phyloP scores from a whole-genome alignment of 2,888 invertebrate genomes.

The Diploptera punctata region DNA sequence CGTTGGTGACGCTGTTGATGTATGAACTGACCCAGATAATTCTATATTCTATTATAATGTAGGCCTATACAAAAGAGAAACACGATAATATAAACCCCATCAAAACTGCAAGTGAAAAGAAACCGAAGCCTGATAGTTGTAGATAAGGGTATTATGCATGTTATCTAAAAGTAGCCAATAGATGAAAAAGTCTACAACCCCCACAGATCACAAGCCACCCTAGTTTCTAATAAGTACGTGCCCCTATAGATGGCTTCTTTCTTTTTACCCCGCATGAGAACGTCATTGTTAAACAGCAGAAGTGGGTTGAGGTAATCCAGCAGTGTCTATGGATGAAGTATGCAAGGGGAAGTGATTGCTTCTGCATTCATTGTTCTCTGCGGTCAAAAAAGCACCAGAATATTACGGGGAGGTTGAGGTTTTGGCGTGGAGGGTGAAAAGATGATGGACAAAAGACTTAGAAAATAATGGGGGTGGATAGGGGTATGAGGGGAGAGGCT shows the following conservation, averaged over 20 bases:
- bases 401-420: background rate
- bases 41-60: too few relatives aligned
- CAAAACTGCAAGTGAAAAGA: background rate
- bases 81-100: background rate
- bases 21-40: too few relatives aligned
- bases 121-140: background rate
- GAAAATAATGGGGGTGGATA: slow-evolving; percentile 22
- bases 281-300: slow-evolving; percentile 11
- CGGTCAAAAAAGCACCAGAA: slow-evolving; percentile 28
- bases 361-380: slow-evolving; percentile 21
- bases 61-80: too few relatives aligned
- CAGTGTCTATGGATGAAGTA: slow-evolving; percentile 25
- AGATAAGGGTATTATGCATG: background rate
- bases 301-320: background rate
- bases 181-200: background rate
- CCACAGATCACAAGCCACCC: slow-evolving; percentile 1
- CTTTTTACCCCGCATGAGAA: slow-evolving; percentile 14
- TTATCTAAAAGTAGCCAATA: background rate
- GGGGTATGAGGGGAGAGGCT: too few relatives aligned
- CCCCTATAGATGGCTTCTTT: slow-evolving; percentile 18
- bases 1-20: too few relatives aligned
- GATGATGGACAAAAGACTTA: slow-evolving; percentile 32
- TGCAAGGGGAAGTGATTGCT: slow-evolving; percentile 32
- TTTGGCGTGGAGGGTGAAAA: slow-evolving; percentile 26
- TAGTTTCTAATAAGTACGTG: slow-evolving; percentile 26